Conservation (phyloP, 2,797 vertebrate genomes). For the Meda fulgida region DNA sequence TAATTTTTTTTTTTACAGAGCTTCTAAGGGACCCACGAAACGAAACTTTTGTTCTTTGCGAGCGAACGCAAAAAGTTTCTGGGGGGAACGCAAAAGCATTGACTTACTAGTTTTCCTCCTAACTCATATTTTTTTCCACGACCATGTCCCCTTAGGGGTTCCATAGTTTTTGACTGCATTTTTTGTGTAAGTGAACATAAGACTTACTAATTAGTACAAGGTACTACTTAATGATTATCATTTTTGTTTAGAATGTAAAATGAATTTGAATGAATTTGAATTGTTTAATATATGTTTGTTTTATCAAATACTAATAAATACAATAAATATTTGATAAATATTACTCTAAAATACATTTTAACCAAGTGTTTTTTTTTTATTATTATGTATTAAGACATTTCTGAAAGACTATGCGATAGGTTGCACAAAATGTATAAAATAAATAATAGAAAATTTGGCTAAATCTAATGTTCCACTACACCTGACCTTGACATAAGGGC, state of each 20-base stretch:
- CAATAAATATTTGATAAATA: background rate
- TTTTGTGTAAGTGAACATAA: background rate
- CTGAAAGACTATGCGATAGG: background rate
- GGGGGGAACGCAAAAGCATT: too few species aligned
- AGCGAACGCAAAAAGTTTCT: too few species aligned
- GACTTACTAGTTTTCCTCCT: too few species aligned
- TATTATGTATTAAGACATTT: background rate
- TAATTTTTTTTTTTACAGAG: too few species aligned
- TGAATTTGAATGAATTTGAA: background rate
- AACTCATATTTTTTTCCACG: too few species aligned
- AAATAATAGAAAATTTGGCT: background rate
- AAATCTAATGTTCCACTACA: slow-evolving; percentile 18
- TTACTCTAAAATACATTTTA: background rate
- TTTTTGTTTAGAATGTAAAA: background rate
- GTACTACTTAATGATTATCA: background rate
- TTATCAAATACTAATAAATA: background rate
- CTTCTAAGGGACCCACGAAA: too few species aligned
- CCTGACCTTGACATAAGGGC: slow-evolving; percentile 65
- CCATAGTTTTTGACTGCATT: background rate
- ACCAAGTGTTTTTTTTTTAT: background rate
- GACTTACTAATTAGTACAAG: too few species aligned
- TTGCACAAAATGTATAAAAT: background rate
- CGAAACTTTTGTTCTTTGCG: too few species aligned
- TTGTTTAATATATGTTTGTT: background rate
- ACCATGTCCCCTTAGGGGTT: too few species aligned